phyloP scores from a whole-genome alignment of 2,113 vertebrate genomes.

The Ondatra zibethicus region DNA sequence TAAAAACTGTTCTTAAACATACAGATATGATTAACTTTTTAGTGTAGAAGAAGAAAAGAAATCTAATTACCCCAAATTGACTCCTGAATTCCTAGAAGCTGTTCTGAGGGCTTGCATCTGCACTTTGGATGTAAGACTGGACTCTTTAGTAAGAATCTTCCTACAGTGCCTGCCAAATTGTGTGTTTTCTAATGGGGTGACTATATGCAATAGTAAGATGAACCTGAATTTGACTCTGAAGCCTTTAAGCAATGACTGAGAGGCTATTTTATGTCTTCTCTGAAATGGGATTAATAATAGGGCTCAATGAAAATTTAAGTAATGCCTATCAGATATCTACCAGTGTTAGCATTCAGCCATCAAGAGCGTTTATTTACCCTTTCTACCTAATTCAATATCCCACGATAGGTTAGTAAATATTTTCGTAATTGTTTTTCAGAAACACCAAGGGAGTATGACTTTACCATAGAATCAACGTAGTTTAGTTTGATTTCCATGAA shows the following conservation, averaged over 20 bases:
- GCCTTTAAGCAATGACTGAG: neutral
- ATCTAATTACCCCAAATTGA: neutral
- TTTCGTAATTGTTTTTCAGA: neutral
- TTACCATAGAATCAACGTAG: neutral
- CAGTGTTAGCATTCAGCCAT: neutral
- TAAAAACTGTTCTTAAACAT: neutral
- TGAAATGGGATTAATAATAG: neutral
- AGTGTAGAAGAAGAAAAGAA: conserved; percentile 32
- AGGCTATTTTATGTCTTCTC: neutral
- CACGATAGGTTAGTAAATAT: conserved; percentile 5
- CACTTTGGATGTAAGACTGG: neutral
- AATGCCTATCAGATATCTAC: neutral
- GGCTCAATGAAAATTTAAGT: neutral
- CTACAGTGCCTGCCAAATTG: neutral
- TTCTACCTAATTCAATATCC: too few species aligned
- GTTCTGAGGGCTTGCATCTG: neutral
- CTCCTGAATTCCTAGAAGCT: neutral
- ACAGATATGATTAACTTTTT: conserved; percentile 14
- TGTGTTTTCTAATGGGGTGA: neutral
- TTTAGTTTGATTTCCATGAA: conserved; percentile 68
- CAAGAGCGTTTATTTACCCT: neutral
- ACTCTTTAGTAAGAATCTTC: neutral
- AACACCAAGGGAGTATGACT: conserved; percentile 28
- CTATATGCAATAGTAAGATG: neutral
- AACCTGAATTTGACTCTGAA: neutral